Base-by-base conservation (phyloP, 2,113 vertebrate genomes). In the Phalacrocorax brasilianus region DNA sequence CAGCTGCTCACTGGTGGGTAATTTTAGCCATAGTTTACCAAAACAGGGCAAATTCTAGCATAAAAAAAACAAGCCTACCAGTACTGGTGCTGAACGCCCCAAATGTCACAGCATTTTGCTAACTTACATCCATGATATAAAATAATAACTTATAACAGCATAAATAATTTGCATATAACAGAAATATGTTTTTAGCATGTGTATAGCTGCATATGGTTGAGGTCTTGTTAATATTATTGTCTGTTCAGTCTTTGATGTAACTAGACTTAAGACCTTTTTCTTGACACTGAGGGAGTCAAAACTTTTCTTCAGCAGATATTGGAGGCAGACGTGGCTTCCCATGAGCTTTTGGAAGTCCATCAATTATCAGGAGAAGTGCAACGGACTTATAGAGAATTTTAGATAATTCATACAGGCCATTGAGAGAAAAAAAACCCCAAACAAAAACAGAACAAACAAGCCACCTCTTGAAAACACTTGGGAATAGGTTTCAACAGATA, bases 361-460 rank as follows among this genome's bases (percentile, higher is more conserved):
- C 11, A 30, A 2, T 55, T 75, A 8, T 22, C 13, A 14, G 53
- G 49, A 68, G 18, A 86, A 53, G 10, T 28, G 12, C 9, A 33
- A 19, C 12, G 38, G 50, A 42, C 27, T 71, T 66, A 12, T 32
- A 66, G 20, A 26, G 26, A 62, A 42, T 21, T 88, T 52, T 45
- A 6, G 10, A 1, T 18, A 63, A 59, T 8, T 30, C 11, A 9
- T 20, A 14, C 0, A 1, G 8, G 15, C 4, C 32, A 56, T 0
- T 35, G 38, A 42, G 13, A 21, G 50, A 63, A 85, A 56, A 9
- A 49, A 24, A 44, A 44, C 38, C 38, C 38, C 38, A 38, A 38
- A 38, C 38, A 38, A 38, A 38, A 38, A 38, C 38, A 38, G 10
- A 38, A 38, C 38, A 38, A 38, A 38, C 9, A 38, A 38, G 38